Base-by-base conservation (phyloP, 2,113 vertebrate genomes). In the Pomatorhinus ruficollis region DNA sequence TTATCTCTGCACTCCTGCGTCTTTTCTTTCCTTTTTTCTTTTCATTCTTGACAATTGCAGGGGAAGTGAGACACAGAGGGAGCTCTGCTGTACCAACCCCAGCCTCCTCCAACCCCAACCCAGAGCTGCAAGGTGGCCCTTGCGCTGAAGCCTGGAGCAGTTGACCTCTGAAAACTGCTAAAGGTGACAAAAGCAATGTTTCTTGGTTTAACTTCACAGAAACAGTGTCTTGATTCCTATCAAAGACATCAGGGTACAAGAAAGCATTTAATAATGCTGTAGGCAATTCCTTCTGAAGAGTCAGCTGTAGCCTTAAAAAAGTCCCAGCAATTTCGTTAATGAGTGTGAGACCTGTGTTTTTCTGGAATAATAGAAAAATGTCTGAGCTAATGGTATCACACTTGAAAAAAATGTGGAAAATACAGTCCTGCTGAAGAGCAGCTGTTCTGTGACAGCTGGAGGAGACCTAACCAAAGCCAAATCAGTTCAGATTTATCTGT, bases 11-110 rank as follows among this genome's bases (percentile, higher is more conserved):
- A 3, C 66, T 86, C 64, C 87, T 83, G 52, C 15, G 56, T 88
- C 90, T 88, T 87, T 93, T 93, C 87, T 93, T 92, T 85, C 70
- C 24, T 87, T 93, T 84, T 75, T 90, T 54, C n/a, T 94, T 76
- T 94, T 79, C 65, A 52, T 80, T 94, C 88, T 85, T 94, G 87
- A 74, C 82, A 88, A 88, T 91, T 74, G 47, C 23, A 81, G 49
- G 30, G 68, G 56, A 93, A 93, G 71, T 2, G 57, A 93, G 84
- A 52, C 70, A 47, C 4, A 5, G 45, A 72, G 50, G 21, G 39
- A 90, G 17, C 59, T 83, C n/a, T 1, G 4, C 64, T 56, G 8
- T 27, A 64, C 42, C 33, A 53, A 33, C 1, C 17, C 5, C 64
- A 84, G 11, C 15, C 39, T 77, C 44, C 50, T 80, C 50, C 4